A percentile compares a stretch with the other conserved stretches of the same genome.
phyloP scores from a whole-genome alignment of 1,140 invertebrate species.

The Dufourea novaeangliae region DNA sequence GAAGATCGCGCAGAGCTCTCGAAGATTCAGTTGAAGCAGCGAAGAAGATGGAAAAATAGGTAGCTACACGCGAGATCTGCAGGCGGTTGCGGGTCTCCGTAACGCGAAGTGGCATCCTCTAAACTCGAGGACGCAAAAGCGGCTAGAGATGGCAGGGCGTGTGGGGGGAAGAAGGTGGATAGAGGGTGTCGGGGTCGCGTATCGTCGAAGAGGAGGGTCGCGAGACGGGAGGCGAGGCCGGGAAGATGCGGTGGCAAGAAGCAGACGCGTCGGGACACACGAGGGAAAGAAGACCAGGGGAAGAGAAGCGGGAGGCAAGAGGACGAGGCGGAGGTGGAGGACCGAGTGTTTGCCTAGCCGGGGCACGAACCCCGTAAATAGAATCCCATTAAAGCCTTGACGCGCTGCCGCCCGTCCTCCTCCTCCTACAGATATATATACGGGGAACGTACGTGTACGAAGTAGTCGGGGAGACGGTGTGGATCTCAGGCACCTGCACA shows the following conservation, averaged over 20 bases:
- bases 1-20: background rate
- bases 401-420: slow-evolving; percentile 66
- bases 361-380: slow-evolving; percentile 79
- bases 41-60: background rate
- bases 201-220: background rate
- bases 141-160: background rate
- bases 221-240: background rate
- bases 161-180: background rate
- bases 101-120: slow-evolving; percentile 63
- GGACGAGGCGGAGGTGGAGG: slow-evolving; percentile 34
- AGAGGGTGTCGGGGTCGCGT: background rate
- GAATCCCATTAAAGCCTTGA: slow-evolving; percentile 79
- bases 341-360: slow-evolving; percentile 76
- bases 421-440: slow-evolving; percentile 42
- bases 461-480: background rate
- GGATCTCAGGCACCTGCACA: slow-evolving; percentile 42
- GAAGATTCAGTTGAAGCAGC: slow-evolving; percentile 12
- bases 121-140: slow-evolving; percentile 56
- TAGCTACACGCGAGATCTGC: background rate
- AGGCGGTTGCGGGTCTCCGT: slow-evolving; percentile 39
- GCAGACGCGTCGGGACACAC: slow-evolving; percentile 1
- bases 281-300: slow-evolving; percentile 5
- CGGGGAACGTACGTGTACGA: slow-evolving; percentile 22
- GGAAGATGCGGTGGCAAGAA: slow-evolving; percentile 32
- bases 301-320: slow-evolving; percentile 10